Base-by-base conservation (phyloP, 2,888 invertebrate species). In the Anaspis maculata region DNA sequence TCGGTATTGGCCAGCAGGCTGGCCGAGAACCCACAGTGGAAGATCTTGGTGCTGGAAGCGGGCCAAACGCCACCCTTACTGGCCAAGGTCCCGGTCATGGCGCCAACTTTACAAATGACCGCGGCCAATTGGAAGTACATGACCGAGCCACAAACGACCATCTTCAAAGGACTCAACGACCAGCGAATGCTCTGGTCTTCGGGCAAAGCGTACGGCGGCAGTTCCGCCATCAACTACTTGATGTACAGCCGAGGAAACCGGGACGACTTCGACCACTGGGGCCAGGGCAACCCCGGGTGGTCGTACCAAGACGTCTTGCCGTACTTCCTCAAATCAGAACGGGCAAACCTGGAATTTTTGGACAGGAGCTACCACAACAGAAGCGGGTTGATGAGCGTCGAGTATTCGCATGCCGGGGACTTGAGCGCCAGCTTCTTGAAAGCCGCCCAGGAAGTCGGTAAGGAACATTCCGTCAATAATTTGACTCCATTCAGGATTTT, bases 201-300 rank as follows among this genome's bases (percentile, higher is more conserved):
- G 15, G 77, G 76, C 0, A 72, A 70, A 51, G 72, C 71, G 2
- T 45, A 74, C 42, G 78, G 78, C 1, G 77, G 77, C 0, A 45
- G 52, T 1, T 48, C 50, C 9, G 44, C 49, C 3, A 52, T 59
- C 15, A 56, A 57, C 32, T 51, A 52, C 39, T 73, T 75, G 73
- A 69, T 70, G 41, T 75, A 74, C 51, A 67, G 70, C 2, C 60
- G 76, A 33, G 76, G 75, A 1, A 69, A 74, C 50, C 73, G 73
- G 2, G 64, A 67, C n/a, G 83, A 86, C 52, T 86, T 79, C 62
- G 77, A 86, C 46, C 62, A 69, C 59, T 86, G 76, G 75, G 69
- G 48, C 7, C 57, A 80, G 54, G 92, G 90, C 52, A 65, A 34
- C 30, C 44, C 45, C 1, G 61, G 59, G 3, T 62, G 73, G 74